These are phyloP conservation scores for Teinopalpus imperialis DNA, from an alignment of 2,888 invertebrate species.

Conservation along the genomic window DNA sequence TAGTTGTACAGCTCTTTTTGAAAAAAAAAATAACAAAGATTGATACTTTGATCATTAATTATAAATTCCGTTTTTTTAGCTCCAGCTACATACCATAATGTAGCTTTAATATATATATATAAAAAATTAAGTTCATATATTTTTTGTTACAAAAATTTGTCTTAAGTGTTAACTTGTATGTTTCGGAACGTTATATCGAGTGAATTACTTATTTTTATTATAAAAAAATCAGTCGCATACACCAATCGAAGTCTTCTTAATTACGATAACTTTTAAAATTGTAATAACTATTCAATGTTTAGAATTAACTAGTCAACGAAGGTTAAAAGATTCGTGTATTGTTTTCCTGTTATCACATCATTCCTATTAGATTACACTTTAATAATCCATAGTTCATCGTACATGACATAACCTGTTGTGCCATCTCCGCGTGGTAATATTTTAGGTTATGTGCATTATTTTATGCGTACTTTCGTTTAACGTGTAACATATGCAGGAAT, in stretches of 20 bases:
- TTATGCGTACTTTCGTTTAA: slow-evolving; percentile 10
- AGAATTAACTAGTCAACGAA: not conserved
- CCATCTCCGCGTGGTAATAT: slow-evolving; percentile 3
- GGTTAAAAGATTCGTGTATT: slow-evolving; percentile 1
- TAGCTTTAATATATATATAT: too few relatives aligned
- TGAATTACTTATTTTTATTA: too few relatives aligned
- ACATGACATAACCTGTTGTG: slow-evolving; percentile 8
- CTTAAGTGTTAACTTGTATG: too few relatives aligned
- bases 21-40: too few relatives aligned
- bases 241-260: not conserved
- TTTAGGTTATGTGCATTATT: slow-evolving; percentile 14
- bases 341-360: slow-evolving; percentile 7
- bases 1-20: too few relatives aligned
- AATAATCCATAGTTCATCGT: slow-evolving; percentile 11
- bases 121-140: too few relatives aligned
- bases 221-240: too few relatives aligned
- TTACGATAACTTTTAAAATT: not conserved
- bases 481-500: slow-evolving; percentile 18
- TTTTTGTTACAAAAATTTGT: too few relatives aligned
- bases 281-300: not conserved
- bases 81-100: too few relatives aligned
- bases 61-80: too few relatives aligned
- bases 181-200: too few relatives aligned
- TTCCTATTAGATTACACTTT: not conserved
- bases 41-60: too few relatives aligned